A percentile compares a stretch with the other conserved stretches of the same genome.
These are phyloP conservation scores for Apostichopus californicus DNA, from an alignment of 35 echinoderm and acorn worm species.

Conservation along the genomic window DNA sequence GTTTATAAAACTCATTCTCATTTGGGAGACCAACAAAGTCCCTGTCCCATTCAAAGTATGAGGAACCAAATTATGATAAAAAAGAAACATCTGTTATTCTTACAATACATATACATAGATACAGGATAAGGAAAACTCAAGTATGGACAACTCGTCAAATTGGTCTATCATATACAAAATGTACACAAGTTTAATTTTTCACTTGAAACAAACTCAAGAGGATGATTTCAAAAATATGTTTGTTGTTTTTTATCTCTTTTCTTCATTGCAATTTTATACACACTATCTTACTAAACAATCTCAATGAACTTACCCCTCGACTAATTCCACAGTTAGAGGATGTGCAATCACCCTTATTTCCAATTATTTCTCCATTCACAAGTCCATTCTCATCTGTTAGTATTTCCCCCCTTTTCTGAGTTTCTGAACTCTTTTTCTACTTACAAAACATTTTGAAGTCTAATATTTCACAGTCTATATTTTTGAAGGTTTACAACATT, in stretches of 20 bases:
- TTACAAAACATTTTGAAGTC: too few relatives aligned
- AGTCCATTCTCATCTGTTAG: too few relatives aligned
- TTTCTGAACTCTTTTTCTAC: too few relatives aligned
- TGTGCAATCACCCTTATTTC: too few relatives aligned
- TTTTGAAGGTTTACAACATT: too few relatives aligned
- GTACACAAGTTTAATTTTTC: constrained; percentile 10
- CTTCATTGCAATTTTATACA: constrained; percentile 42
- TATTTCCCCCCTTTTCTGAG: too few relatives aligned
- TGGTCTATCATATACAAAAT: constrained; percentile 48
- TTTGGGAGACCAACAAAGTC: too few relatives aligned
- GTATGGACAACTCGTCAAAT: constrained; percentile 8
- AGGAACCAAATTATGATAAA: background rate
- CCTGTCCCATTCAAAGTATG: background rate
- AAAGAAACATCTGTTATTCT: constrained; percentile 8
- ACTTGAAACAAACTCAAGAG: background rate
- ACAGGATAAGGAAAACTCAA: background rate
- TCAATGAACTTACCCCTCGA: too few relatives aligned
- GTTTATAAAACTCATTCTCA: too few relatives aligned
- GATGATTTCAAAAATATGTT: constrained; percentile 37
- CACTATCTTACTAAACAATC: background rate
- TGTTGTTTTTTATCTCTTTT: background rate
- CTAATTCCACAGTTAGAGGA: too few relatives aligned
- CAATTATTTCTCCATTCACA: too few relatives aligned
- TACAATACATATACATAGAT: constrained; percentile 6
- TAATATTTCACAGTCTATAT: too few relatives aligned